A percentile compares a stretch with the other conserved stretches of the same genome.
These are phyloP conservation scores for Lucilia cuprina DNA, from an alignment of 1,140 invertebrate species.

Conservation along the genomic window DNA sequence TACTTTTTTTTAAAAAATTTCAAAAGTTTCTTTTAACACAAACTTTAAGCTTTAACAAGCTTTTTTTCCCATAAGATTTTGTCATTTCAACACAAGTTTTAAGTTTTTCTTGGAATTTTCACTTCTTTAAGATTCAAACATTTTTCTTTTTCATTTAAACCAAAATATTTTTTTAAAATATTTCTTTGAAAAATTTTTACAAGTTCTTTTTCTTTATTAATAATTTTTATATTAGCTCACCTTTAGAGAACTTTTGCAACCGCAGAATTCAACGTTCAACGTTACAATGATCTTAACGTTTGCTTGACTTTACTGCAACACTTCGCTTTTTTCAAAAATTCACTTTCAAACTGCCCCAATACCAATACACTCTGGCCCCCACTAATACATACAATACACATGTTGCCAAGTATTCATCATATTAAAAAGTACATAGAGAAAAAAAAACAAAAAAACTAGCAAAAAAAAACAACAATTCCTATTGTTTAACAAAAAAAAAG, in stretches of 20 bases:
- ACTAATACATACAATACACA: neutral
- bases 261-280: conserved; percentile 63
- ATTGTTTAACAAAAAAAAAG: neutral
- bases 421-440: neutral
- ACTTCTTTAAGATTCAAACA: conserved; percentile 1
- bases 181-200: conserved; percentile 30
- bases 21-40: too few species aligned
- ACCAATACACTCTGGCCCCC: neutral
- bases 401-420: neutral
- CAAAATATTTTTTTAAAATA: neutral
- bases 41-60: too few species aligned
- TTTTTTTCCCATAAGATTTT: neutral
- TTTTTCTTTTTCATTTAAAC: conserved; percentile 10
- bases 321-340: conserved; percentile 40
- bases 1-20: neutral
- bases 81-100: neutral
- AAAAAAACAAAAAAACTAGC: neutral
- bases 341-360: conserved; percentile 34
- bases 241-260: conserved; percentile 51
- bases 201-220: too few species aligned
- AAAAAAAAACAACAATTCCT: neutral
- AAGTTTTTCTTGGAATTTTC: neutral
- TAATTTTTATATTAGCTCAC: conserved; percentile 50
- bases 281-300: conserved; percentile 62
- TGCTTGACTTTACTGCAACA: conserved; percentile 44